Base-by-base conservation (phyloP, 2,888 invertebrate genomes). In the Drosophila mulleri region DNA sequence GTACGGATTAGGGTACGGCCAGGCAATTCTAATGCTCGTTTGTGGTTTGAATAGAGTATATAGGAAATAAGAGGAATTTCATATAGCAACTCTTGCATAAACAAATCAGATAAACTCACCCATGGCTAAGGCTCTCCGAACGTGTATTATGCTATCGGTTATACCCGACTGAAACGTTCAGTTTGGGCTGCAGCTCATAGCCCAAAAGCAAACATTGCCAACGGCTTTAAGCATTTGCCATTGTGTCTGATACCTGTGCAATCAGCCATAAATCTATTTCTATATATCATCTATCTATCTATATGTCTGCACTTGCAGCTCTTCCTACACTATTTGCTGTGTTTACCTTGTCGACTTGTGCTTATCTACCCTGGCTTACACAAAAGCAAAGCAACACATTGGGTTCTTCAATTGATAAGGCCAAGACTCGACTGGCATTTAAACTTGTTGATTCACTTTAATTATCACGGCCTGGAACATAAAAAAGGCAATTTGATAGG, bases 301-400 rank as follows among this genome's bases (percentile, higher is more conserved):
- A n/a, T 39, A 39, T 26, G 18, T 8, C 32, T 41, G n/a, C 14
- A 35, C 16, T 29, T 32, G 14, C 18, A 35, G 39, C 47, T 59
- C 11, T 32, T 41, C 52, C 39, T 41, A n/a, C 23, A 9, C 18
- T 44, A 26, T n/a, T 41, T 54, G 45, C 52, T 35, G 2, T 61
- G 61, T 81, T 75, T 73, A 52, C 50, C 56, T 73, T 82, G 82
- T 84, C 78, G 75, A 78, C 71, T 75, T 78, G 7, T 29, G 8
- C 67, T 70, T 82, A 83, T 84, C 84, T 74, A 67, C 18, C 29
- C 29, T 48, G 63, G 26, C 47, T 71, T 32, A 72, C 80, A 61
- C 76, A 79, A 81, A 78, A 57, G 9, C 66, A 59, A 59, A 26
- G 37, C 64, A 67, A 39, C 48, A 7, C 48, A 75, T 71, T 67